These are phyloP conservation scores for Amphiprion ocellaris DNA, from an alignment of 2,113 vertebrate species.

Conservation along the genomic window DNA sequence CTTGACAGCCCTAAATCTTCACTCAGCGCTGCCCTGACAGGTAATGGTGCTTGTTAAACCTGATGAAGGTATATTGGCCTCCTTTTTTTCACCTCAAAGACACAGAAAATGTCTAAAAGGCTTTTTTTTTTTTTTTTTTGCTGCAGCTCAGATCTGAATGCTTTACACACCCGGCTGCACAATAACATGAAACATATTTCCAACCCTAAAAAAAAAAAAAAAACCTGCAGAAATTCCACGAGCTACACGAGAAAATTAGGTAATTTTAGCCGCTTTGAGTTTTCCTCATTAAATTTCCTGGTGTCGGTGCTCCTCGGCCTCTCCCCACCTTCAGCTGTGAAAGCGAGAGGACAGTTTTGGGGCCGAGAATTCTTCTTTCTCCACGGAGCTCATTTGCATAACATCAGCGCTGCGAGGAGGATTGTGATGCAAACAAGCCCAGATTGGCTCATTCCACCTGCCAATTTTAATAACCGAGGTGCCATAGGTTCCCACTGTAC, in stretches of 20 bases:
- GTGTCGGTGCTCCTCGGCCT: conserved; percentile 63
- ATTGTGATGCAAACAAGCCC: conserved; percentile 85
- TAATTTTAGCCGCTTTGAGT: conserved; percentile 55
- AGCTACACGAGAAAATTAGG: conserved; percentile 11
- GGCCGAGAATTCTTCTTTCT: conserved; percentile 69
- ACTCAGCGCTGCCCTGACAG: conserved; percentile 73
- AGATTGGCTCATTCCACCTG: conserved; percentile 75
- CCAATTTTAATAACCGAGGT: conserved; percentile 70
- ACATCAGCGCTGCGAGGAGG: conserved; percentile 78
- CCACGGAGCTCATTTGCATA: conserved; percentile 83
- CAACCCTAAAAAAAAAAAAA: not conserved
- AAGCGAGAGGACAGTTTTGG: conserved; percentile 73
- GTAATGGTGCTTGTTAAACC: conserved; percentile 81
- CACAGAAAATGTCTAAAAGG: conserved; percentile 65
- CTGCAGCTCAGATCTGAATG: conserved; percentile 43
- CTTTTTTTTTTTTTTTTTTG: conserved; percentile 49
- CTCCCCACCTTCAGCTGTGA: conserved; percentile 60
- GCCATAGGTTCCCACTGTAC: conserved; percentile 53
- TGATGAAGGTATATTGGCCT: conserved; percentile 70
- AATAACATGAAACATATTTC: conserved; percentile 43
- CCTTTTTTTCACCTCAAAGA: conserved; percentile 41
- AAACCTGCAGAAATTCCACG: not conserved
- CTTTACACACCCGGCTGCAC: conserved; percentile 33
- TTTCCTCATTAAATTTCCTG: conserved; percentile 62
- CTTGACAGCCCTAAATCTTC: conserved; percentile 83